Percentiles rank a stretch among this genome's conserved stretches.
These are phyloP conservation scores for Bufo gargarizans DNA, from an alignment of 2,113 vertebrate species.

Conservation along the genomic window DNA sequence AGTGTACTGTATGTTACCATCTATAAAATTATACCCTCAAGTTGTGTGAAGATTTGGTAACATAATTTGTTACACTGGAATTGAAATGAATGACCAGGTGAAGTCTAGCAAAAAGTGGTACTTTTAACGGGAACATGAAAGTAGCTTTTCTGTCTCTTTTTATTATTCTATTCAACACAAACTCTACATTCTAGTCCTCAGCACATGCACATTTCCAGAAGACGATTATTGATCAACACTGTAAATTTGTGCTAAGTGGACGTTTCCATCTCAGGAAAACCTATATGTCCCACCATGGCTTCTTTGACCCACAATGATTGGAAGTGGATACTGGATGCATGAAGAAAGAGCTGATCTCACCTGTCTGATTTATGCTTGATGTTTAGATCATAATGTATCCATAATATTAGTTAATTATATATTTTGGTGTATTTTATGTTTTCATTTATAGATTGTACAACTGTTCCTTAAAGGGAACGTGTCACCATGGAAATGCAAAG, in stretches of 20 bases:
- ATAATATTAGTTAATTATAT: background rate
- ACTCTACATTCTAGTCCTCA: background rate
- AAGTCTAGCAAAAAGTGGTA: no score
- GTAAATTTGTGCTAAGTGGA: background rate
- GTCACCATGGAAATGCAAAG: no score
- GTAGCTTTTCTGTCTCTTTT: no score
- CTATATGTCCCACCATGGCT: background rate
- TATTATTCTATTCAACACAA: no score
- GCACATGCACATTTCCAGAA: background rate
- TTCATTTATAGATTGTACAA: background rate
- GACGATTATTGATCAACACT: background rate
- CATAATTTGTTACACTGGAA: no score
- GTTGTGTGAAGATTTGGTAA: background rate
- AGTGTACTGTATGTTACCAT: no score
- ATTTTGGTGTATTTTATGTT: background rate
- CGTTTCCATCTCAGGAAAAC: background rate
- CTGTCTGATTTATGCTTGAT: background rate
- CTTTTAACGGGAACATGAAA: no score
- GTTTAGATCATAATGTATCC: background rate
- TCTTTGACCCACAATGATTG: background rate
- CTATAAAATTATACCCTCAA: background rate
- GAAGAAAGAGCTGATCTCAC: background rate
- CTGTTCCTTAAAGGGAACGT: background rate
- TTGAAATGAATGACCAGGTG: no score
- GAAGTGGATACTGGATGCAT: background rate